Percentiles rank a stretch among this genome's conserved stretches.
Conservation (phyloP, 2,888 invertebrate species). For the Sepioteuthis lessoniana region DNA sequence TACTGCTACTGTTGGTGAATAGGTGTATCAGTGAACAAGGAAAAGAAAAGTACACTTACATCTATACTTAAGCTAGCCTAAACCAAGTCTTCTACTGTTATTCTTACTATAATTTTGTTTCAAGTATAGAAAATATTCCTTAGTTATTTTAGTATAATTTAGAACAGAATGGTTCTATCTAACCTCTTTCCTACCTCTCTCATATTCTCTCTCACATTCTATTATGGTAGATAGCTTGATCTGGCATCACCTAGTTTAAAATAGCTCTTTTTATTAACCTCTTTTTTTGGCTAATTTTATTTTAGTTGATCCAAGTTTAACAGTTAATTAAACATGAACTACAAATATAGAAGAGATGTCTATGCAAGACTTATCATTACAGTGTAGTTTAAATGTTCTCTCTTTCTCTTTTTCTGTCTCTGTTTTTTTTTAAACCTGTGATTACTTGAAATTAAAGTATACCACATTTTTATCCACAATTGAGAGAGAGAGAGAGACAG, state of each 20-base stretch:
- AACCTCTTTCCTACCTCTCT: background rate
- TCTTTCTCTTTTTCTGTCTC: background rate
- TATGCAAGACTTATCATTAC: background rate
- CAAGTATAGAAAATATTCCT: background rate
- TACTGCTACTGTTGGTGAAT: background rate
- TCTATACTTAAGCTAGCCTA: background rate
- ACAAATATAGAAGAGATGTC: background rate
- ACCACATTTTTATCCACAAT: background rate
- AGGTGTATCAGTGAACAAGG: background rate
- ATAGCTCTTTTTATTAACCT: slow-evolving; percentile 2
- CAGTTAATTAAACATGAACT: background rate
- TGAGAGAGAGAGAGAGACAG: too few species aligned
- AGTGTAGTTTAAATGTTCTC: background rate
- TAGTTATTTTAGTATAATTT: background rate
- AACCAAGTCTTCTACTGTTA: background rate
- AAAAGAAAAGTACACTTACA: background rate
- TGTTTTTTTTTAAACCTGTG: background rate
- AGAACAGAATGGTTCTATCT: too few species aligned
- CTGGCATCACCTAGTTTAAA: background rate
- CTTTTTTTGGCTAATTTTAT: background rate
- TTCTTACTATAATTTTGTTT: background rate
- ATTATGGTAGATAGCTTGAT: background rate
- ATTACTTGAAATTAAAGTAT: background rate
- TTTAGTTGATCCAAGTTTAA: background rate
- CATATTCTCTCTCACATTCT: background rate